Percentiles rank a stretch among this genome's conserved stretches.
Evolutionary conservation across 2,888 invertebrate species (phyloP).

Genomic region (Trichogramma dendrolimi): DNA sequence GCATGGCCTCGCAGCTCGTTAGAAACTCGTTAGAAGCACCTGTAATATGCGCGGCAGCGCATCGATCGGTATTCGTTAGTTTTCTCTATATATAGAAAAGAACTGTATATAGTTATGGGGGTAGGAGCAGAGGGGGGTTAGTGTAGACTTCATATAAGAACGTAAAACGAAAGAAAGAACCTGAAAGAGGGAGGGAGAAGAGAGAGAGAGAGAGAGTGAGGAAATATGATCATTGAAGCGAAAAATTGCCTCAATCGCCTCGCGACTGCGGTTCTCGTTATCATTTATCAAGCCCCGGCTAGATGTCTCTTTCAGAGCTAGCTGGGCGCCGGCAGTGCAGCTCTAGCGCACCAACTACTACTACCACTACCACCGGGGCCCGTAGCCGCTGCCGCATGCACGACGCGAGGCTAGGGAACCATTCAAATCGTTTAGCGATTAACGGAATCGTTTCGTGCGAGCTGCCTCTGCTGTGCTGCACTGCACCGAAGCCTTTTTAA

Average conservation of each 20-base stretch:
- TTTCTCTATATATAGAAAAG: not conserved
- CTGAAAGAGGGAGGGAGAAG: conserved; percentile 2
- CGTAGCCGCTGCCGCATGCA: too few species aligned
- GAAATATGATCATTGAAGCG: conserved; percentile 20
- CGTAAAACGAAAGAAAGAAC: conserved; percentile 6
- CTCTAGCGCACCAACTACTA: too few species aligned
- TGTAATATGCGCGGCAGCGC: too few species aligned
- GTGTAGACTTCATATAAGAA: not conserved
- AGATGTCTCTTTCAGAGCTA: conserved; percentile 14
- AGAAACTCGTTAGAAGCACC: conserved; percentile 25
- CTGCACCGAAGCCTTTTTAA: too few species aligned
- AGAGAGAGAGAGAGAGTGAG: conserved; percentile 1
- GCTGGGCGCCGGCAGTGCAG: not conserved
- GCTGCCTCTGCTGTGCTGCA: not conserved
- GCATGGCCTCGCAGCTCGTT: conserved; percentile 23
- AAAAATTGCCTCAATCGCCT: conserved; percentile 25
- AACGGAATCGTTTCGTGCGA: conserved; percentile 3
- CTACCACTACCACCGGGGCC: too few species aligned
- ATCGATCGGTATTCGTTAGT: not conserved
- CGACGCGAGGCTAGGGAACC: too few species aligned
- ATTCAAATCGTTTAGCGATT: conserved; percentile 11
- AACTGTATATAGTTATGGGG: not conserved
- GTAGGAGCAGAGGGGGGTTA: not conserved
- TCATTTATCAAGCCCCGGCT: conserved; percentile 20
- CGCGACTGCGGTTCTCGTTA: conserved; percentile 15